Conservation (phyloP, 2,888 invertebrate genomes). For the Clivina fossor region DNA sequence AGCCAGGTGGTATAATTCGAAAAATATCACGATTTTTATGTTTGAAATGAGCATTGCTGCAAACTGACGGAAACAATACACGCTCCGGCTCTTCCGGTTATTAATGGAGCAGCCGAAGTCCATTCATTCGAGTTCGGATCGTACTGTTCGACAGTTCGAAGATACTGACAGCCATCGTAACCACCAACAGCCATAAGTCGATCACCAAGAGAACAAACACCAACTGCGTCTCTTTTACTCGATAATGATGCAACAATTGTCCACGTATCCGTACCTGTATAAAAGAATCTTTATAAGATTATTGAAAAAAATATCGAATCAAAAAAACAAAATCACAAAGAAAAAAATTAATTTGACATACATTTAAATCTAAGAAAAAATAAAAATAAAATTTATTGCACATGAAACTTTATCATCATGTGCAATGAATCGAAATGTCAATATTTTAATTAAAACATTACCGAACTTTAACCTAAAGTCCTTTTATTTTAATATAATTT, state of each 20-base stretch:
- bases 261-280: conserved; percentile 81
- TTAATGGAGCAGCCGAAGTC: conserved; percentile 75
- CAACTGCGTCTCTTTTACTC: conserved; percentile 84
- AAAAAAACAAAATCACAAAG: neutral
- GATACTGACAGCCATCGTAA: conserved; percentile 86
- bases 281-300: neutral
- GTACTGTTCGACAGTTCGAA: conserved; percentile 86
- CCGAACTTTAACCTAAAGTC: no score
- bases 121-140: conserved; percentile 82
- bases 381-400: no score
- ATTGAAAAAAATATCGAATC: no score
- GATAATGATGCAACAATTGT: conserved; percentile 80
- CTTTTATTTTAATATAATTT: no score
- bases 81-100: conserved; percentile 84
- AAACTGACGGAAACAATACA: conserved; percentile 70
- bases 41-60: conserved; percentile 25
- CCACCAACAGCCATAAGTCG: conserved; percentile 83
- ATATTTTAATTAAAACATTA: no score
- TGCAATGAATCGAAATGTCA: no score
- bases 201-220: conserved; percentile 83
- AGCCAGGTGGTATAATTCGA: neutral
- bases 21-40: conserved; percentile 17
- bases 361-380: no score
- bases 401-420: no score
- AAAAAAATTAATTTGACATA: no score